phyloP scores from a whole-genome alignment of 2,113 vertebrate genomes.

The Lathamus discolor region DNA sequence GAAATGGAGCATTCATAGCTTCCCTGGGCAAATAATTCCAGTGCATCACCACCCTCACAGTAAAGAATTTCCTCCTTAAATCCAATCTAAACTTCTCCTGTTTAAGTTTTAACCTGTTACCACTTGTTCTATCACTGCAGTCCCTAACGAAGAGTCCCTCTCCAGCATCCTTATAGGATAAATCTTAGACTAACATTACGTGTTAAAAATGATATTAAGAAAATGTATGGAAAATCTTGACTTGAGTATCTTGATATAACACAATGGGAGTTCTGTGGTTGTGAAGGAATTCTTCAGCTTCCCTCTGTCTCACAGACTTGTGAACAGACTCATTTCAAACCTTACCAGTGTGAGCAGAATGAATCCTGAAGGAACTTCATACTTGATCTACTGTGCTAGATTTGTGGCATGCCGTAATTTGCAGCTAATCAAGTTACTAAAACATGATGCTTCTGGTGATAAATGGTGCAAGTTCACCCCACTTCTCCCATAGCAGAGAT shows the following conservation, averaged over 20 bases:
- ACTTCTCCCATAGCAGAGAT: not conserved
- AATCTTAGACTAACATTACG: not conserved
- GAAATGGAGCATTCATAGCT: too few species aligned
- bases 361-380: not conserved
- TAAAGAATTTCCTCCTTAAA: too few species aligned
- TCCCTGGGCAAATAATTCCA: too few species aligned
- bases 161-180: not conserved
- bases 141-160: too few species aligned
- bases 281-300: not conserved
- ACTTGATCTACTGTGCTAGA: not conserved
- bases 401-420: not conserved
- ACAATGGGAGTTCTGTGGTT: not conserved
- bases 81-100: too few species aligned
- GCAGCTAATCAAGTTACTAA: not conserved
- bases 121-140: too few species aligned
- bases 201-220: not conserved
- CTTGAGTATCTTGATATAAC: not conserved
- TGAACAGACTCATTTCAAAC: not conserved
- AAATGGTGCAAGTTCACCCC: not conserved
- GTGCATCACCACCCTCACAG: too few species aligned
- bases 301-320: not conserved
- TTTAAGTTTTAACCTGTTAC: too few species aligned
- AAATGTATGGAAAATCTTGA: not conserved
- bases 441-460: not conserved
- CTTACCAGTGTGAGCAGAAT: not conserved